A percentile compares a stretch with the other conserved stretches of the same genome.
Evolutionary conservation across 2,888 invertebrate species (phyloP).

Genomic region (Drosophila parthenogenetica): DNA sequence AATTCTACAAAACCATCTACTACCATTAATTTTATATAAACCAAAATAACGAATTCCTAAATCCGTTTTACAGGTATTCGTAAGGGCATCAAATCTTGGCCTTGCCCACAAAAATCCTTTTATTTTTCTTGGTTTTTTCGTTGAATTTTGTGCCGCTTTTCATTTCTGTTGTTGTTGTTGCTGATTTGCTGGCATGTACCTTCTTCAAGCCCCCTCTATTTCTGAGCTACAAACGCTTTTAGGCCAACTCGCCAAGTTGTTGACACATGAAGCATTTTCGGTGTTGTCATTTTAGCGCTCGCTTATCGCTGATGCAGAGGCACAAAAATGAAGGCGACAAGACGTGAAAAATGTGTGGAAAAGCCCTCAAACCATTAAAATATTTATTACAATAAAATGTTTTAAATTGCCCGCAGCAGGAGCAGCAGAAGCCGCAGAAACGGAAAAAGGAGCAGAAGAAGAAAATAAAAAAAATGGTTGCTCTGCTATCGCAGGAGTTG

Average conservation of each 20-base stretch:
- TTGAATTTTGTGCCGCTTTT: slow-evolving; percentile 21
- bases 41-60: no score
- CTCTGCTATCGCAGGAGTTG: neutral
- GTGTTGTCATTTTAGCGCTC: slow-evolving; percentile 54
- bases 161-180: slow-evolving; percentile 31
- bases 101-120: no score
- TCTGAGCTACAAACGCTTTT: neutral
- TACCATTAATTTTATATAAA: no score
- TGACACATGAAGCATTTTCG: slow-evolving; percentile 64
- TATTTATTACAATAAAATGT: slow-evolving; percentile 57
- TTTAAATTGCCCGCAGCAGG: slow-evolving; percentile 31
- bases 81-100: no score
- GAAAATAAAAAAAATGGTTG: no score
- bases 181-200: slow-evolving; percentile 53
- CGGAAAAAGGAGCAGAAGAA: neutral
- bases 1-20: no score
- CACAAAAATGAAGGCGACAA: slow-evolving; percentile 29
- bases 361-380: slow-evolving; percentile 31
- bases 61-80: no score
- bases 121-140: neutral
- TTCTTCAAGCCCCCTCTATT: neutral
- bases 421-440: neutral
- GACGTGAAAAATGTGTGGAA: slow-evolving; percentile 31
- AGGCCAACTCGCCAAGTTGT: slow-evolving; percentile 39
- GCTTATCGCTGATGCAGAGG: slow-evolving; percentile 62